These are phyloP conservation scores for Sandelia bainsii DNA, from an alignment of 2,797 vertebrate genomes.

Conservation along the genomic window DNA sequence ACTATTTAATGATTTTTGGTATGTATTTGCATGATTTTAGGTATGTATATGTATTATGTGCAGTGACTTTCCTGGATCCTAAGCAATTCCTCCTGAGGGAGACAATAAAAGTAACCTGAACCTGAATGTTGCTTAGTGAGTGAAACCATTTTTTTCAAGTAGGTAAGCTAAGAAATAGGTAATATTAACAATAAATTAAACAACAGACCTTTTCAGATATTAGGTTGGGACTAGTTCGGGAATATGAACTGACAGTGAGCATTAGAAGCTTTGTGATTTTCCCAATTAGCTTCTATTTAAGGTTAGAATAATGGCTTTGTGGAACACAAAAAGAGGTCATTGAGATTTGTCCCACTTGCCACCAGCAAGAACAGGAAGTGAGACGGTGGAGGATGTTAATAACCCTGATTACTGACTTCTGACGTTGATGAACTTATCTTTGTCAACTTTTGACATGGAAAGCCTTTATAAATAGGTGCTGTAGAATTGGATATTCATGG, in stretches of 20 bases:
- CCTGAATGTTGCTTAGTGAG: neutral
- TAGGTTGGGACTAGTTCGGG: constrained; percentile 17
- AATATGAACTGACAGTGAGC: constrained; percentile 21
- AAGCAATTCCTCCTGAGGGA: too few species aligned
- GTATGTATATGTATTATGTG: too few species aligned
- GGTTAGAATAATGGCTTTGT: constrained; percentile 37
- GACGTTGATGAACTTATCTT: constrained; percentile 50
- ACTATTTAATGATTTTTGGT: too few species aligned
- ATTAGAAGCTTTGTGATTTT: constrained; percentile 32
- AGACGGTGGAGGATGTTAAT: constrained; percentile 23
- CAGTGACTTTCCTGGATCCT: too few species aligned
- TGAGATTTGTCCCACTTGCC: constrained; percentile 45
- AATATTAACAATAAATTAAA: neutral
- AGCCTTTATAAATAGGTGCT: constrained; percentile 38
- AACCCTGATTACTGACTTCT: constrained; percentile 47
- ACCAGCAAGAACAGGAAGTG: constrained; percentile 24
- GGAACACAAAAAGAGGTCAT: constrained; percentile 57
- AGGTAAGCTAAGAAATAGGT: constrained; percentile 12
- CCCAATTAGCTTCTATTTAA: constrained; percentile 32
- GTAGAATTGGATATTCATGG: constrained; percentile 18
- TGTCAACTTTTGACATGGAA: constrained; percentile 40
- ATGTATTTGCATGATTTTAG: too few species aligned
- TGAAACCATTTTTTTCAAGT: neutral
- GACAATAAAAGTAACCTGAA: too few species aligned
- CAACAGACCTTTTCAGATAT: neutral